phyloP scores from a whole-genome alignment of 2,113 vertebrate species.

The Probosciger aterrimus region DNA sequence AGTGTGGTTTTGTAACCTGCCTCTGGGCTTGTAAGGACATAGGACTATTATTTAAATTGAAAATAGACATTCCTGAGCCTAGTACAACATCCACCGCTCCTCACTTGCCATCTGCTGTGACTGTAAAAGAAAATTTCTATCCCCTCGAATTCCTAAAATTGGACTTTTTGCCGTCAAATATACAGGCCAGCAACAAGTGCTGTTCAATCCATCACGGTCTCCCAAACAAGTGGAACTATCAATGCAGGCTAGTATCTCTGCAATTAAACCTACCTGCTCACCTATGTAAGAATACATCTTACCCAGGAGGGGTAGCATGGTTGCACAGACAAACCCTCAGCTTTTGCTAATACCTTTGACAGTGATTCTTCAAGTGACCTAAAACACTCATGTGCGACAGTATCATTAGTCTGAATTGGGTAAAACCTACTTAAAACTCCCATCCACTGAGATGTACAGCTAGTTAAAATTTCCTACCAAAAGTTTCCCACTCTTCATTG shows the following conservation, averaged over 20 bases:
- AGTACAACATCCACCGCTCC: background rate
- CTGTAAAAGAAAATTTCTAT: background rate
- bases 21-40: background rate
- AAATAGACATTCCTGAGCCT: background rate
- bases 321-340: background rate
- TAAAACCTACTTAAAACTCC: background rate
- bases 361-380: background rate
- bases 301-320: background rate
- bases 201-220: background rate
- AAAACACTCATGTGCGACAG: background rate
- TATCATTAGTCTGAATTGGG: background rate
- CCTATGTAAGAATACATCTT: background rate
- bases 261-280: background rate
- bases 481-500: background rate
- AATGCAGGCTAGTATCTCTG: background rate
- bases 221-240: background rate
- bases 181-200: background rate
- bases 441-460: background rate
- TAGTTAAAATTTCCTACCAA: background rate
- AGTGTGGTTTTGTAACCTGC: background rate
- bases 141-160: background rate
- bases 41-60: background rate
- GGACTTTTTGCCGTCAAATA: background rate
- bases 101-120: background rate
- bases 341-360: background rate